Conservation (phyloP, 2,888 invertebrate genomes). For the Eupithecia dodoneata region DNA sequence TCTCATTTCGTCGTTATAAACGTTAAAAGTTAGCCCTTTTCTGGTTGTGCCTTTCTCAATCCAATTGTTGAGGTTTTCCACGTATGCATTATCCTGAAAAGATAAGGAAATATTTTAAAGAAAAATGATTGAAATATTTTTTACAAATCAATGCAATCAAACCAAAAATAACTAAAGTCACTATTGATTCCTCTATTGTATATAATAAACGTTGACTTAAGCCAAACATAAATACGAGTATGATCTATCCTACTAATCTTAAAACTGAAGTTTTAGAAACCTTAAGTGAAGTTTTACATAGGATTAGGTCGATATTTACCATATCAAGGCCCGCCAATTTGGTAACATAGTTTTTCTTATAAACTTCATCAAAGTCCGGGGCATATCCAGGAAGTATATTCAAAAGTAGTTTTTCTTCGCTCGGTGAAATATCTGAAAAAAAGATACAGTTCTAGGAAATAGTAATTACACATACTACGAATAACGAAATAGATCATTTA, state of each 20-base stretch:
- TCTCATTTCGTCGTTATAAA: conserved; percentile 77
- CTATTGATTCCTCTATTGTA: neutral
- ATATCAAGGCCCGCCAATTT: conserved; percentile 17
- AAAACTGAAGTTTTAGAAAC: no score
- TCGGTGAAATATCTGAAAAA: conserved; percentile 29
- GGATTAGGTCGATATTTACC: conserved; percentile 6
- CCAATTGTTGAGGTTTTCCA: conserved; percentile 54
- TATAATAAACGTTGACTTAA: neutral
- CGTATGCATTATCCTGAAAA: conserved; percentile 63
- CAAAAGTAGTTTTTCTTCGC: conserved; percentile 53
- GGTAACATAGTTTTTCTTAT: conserved; percentile 8
- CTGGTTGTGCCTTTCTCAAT: conserved; percentile 59
- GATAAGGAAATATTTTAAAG: neutral
- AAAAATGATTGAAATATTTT: neutral
- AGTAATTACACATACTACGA: neutral
- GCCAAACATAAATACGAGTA: neutral
- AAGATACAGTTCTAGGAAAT: neutral
- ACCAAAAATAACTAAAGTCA: neutral
- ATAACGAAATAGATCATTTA: neutral
- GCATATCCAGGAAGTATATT: conserved; percentile 53
- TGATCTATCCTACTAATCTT: no score
- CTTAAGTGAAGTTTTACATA: neutral
- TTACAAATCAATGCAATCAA: neutral
- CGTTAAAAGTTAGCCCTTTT: conserved; percentile 74
- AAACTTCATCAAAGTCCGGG: neutral